Conservation (phyloP, 2,113 vertebrate genomes). For the Merops nubicus region DNA sequence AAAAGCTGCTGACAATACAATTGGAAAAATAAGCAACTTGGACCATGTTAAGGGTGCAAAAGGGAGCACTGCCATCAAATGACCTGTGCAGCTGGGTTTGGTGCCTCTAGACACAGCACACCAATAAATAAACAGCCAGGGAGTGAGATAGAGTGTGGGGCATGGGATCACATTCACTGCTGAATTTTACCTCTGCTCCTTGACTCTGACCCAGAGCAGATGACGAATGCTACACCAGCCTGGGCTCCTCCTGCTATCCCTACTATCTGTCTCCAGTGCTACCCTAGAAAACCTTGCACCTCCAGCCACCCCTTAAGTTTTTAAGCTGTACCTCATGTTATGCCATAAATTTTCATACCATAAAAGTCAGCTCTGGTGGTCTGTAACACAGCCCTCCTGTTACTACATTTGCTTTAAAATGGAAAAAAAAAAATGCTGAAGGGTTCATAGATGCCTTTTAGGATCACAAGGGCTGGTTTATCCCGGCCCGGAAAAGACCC, state of each 20-base stretch:
- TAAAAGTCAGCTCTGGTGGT: background rate
- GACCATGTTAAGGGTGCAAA: background rate
- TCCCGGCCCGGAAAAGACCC: background rate
- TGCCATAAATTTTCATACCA: background rate
- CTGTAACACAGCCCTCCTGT: background rate
- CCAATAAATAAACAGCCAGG: background rate
- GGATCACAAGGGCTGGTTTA: background rate
- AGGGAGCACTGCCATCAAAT: background rate
- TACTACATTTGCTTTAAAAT: background rate
- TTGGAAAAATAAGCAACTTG: background rate
- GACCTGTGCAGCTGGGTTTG: background rate
- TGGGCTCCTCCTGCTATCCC: background rate
- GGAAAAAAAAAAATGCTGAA: background rate
- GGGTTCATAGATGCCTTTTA: background rate
- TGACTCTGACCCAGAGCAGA: background rate
- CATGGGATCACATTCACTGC: background rate
- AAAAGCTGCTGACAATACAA: background rate
- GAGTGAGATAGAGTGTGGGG: fast-evolving
- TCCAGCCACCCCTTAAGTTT: background rate
- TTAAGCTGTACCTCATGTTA: background rate
- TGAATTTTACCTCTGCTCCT: background rate
- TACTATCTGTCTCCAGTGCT: background rate
- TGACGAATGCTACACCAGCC: background rate
- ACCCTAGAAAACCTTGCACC: background rate
- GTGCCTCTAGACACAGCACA: background rate